phyloP scores from a whole-genome alignment of 1,140 invertebrate species.

The Scaptodrosophila lebanonensis region DNA sequence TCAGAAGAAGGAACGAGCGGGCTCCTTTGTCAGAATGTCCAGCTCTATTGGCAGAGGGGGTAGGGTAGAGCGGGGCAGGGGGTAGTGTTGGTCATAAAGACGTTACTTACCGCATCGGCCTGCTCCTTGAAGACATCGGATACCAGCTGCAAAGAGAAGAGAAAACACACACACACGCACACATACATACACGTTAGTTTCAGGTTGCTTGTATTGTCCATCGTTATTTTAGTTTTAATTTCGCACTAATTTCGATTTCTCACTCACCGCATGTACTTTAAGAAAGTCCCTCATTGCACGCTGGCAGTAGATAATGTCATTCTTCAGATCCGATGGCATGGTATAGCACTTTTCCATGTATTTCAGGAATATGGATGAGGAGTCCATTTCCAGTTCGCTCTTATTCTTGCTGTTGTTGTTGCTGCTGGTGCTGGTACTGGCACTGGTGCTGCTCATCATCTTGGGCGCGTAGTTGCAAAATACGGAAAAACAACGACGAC shows the following conservation, averaged over 20 bases:
- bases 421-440: conserved; percentile 7
- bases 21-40: too few relatives aligned
- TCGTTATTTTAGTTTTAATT: not conserved
- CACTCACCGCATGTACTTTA: conserved; percentile 71
- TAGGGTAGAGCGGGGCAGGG: too few relatives aligned
- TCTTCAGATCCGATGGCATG: conserved; percentile 63
- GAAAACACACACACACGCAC: not conserved
- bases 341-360: conserved; percentile 65
- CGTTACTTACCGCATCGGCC: conserved; percentile 58
- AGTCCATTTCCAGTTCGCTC: conserved; percentile 4
- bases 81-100: too few relatives aligned
- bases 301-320: conserved; percentile 74
- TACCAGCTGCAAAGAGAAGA: conserved; percentile 51
- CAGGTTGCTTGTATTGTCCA: conserved; percentile 10
- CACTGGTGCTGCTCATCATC: conserved; percentile 17
- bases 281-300: conserved; percentile 64
- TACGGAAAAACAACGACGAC: not conserved
- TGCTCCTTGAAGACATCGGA: conserved; percentile 67
- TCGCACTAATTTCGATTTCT: conserved; percentile 5
- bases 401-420: conserved; percentile 14
- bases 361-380: conserved; percentile 39
- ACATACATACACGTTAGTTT: conserved; percentile 10
- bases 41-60: too few relatives aligned
- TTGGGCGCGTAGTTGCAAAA: conserved; percentile 5
- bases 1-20: too few relatives aligned